A percentile compares a stretch with the other conserved stretches of the same genome.
Conservation (phyloP, 1,140 invertebrate species). For the Drosophila setifemur region DNA sequence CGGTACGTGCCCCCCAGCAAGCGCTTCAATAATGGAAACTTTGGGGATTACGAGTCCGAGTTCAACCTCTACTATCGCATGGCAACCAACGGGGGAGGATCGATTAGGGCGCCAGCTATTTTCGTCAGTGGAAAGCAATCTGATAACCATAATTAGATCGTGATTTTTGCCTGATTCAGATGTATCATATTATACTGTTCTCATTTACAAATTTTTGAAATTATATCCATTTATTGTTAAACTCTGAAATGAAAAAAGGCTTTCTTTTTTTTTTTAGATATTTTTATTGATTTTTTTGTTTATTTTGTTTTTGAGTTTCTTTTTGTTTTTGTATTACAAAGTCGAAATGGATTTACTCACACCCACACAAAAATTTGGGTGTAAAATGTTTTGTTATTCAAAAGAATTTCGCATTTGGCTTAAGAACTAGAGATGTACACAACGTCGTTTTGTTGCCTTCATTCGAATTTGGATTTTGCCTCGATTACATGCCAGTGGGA, state of each 20-base stretch:
- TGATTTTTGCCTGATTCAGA: neutral
- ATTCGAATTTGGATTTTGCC: constrained; percentile 26
- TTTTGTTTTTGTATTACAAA: constrained; percentile 59
- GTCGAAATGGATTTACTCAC: constrained; percentile 55
- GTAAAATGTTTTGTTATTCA: constrained; percentile 40
- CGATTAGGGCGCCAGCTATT: neutral
- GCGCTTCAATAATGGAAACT: constrained; percentile 57
- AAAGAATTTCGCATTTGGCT: constrained; percentile 56
- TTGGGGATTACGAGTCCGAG: constrained; percentile 66
- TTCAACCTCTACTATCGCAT: constrained; percentile 75
- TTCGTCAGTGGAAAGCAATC: neutral
- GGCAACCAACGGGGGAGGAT: constrained; percentile 39
- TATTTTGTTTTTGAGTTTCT: constrained; percentile 28
- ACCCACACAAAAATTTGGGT: constrained; percentile 59
- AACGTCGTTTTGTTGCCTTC: constrained; percentile 31
- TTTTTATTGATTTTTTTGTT: constrained; percentile 51
- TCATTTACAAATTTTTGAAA: neutral
- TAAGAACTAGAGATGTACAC: constrained; percentile 61
- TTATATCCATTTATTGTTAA: neutral
- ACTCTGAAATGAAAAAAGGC: neutral
- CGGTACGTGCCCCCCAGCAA: constrained; percentile 61
- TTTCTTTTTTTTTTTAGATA: constrained; percentile 39
- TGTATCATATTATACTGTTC: neutral
- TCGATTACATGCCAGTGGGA: constrained; percentile 18
- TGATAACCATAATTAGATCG: neutral